Evolutionary conservation across 1,140 invertebrate genomes (phyloP), one percentile per base, ranked within the genome.

Genomic region (Drosophila carrolli): DNA sequence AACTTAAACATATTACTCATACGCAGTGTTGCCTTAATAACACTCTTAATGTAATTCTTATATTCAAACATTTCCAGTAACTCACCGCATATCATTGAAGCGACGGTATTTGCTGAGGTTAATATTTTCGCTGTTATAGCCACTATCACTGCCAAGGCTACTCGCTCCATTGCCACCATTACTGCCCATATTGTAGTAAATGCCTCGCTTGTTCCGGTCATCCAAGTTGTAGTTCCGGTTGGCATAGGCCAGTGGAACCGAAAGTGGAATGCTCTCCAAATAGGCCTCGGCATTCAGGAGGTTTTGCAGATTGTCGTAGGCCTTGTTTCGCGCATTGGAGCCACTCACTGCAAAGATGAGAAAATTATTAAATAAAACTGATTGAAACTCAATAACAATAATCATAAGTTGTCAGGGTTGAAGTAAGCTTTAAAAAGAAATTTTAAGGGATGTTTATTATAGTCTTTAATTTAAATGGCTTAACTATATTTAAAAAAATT

Each of bases 301-400:
- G 54, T 89, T 92, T 58, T 91, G 91, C 16, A 92, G 74, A 57
- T 92, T 92, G 44, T 92, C 91, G 46, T 92, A 92, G 9, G 91
- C 89, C 74, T 92, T 92, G 54, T 78, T 91, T 13, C 85, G 81
- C 5, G 61, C 78, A 67, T 55, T 72, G 19, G 63, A 56, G 13
- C 67, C 70, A 40, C 58, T 70, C 16, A 72, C 84, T 88, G 29
- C 6, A 32, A 11, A 27, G 4, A 32, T 2, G 6, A 6, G 1
- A n/a, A 35, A 0, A 16, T 44, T 48, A 4, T 2, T 13, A 19
- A 19, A 9, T 3, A 35, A 62, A 23, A 35, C 7, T 7, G 4
- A 8, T 32, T 32, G 8, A 32, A 32, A 32, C 8, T 8, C 0
- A 32, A 32, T 23, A 32, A 32, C 2, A 32, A 32, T 32, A 32